Conservation (phyloP, 2,113 vertebrate genomes). For the Alligator mississippiensis region DNA sequence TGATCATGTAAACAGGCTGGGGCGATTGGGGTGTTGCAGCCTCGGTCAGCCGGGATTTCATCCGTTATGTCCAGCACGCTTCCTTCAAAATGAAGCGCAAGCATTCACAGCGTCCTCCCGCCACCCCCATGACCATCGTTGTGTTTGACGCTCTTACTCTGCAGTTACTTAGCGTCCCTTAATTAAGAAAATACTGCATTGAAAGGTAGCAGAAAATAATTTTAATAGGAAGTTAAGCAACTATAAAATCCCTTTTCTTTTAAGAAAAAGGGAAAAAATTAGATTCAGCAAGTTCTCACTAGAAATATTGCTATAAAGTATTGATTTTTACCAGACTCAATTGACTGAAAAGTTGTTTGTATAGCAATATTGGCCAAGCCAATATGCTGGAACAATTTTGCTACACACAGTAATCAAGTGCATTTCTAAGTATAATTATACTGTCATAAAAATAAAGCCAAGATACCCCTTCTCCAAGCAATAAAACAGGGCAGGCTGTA, state of each 20-base stretch:
- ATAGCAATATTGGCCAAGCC: conserved; percentile 95
- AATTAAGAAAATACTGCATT: neutral
- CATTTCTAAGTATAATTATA: conserved; percentile 96
- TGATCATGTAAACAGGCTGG: neutral
- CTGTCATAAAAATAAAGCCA: conserved; percentile 95
- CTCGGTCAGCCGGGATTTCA: neutral
- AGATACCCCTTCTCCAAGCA: conserved; percentile 86
- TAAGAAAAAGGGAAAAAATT: conserved; percentile 71
- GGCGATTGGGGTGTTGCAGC: neutral
- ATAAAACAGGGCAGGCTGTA: conserved; percentile 82
- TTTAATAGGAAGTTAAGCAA: conserved; percentile 36
- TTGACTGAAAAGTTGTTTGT: conserved; percentile 99
- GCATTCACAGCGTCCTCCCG: neutral
- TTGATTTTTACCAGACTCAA: conserved; percentile 94
- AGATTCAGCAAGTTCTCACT: conserved; percentile 86
- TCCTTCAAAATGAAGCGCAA: neutral
- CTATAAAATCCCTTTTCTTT: conserved; percentile 58
- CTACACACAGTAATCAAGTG: conserved; percentile 88
- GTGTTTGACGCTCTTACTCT: neutral
- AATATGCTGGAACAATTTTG: conserved; percentile 90
- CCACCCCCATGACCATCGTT: neutral
- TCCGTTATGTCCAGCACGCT: neutral
- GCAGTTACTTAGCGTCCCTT: conserved; percentile 9
- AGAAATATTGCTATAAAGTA: conserved; percentile 87
- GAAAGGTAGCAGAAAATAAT: conserved; percentile 54